Percentiles rank a stretch among this genome's conserved stretches.
Evolutionary conservation across 2,113 vertebrate species (phyloP).

Genomic region (Oncorhynchus mykiss): DNA sequence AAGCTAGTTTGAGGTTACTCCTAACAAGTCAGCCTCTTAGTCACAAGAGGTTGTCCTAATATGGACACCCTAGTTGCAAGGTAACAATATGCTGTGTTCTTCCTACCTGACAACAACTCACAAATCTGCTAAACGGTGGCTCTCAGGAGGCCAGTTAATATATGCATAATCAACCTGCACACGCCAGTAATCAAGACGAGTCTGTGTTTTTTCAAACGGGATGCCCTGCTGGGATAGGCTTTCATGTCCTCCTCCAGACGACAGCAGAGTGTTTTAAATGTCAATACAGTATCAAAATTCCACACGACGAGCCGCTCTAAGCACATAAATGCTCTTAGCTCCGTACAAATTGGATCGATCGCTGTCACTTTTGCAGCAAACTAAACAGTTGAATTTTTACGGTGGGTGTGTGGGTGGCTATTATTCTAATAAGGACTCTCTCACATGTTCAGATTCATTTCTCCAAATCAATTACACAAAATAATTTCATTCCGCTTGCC

Average conservation of each 20-base stretch:
- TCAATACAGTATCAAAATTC: constrained; percentile 45
- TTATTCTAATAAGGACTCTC: constrained; percentile 41
- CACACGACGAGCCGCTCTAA: constrained; percentile 14
- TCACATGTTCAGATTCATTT: constrained; percentile 18
- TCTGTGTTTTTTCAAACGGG: constrained; percentile 35
- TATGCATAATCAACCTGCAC: constrained; percentile 25
- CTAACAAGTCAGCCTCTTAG: not conserved
- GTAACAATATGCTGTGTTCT: constrained; percentile 23
- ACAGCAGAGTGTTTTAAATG: constrained; percentile 53
- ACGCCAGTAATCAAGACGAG: constrained; percentile 45
- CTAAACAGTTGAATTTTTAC: constrained; percentile 10
- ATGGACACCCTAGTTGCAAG: constrained; percentile 4
- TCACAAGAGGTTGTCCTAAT: too few relatives aligned
- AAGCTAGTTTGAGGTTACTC: not conserved
- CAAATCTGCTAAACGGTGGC: constrained; percentile 37
- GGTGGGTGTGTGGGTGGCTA: not conserved
- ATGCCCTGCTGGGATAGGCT: constrained; percentile 44
- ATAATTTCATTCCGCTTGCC: constrained; percentile 26
- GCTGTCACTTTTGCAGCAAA: constrained; percentile 22
- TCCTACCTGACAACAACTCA: constrained; percentile 13
- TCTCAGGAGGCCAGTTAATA: constrained; percentile 44
- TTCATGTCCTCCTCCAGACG: constrained; percentile 48
- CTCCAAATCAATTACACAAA: constrained; percentile 24
- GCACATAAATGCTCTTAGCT: constrained; percentile 44
- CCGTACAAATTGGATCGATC: constrained; percentile 44